Evolutionary conservation across 2,888 invertebrate genomes (phyloP).

Genomic region (Dasypolia templi): DNA sequence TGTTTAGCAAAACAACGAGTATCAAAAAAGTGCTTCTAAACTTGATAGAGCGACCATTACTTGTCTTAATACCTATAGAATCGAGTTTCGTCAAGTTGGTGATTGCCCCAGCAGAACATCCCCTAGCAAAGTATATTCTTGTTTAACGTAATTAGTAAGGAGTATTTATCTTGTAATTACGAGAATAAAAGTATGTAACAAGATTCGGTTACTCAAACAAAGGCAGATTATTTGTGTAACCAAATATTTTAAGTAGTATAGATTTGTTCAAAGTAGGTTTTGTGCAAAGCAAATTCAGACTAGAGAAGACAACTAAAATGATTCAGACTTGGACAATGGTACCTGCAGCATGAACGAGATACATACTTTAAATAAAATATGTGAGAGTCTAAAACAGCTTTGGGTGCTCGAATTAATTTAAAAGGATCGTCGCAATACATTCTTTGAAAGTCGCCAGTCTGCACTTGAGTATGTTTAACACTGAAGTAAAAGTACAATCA

Average conservation of each 20-base stretch:
- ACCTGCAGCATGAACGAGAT: not conserved
- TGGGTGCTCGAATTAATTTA: not conserved
- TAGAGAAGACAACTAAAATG: too few species aligned
- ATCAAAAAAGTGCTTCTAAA: constrained; percentile 21
- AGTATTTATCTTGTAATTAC: constrained; percentile 16
- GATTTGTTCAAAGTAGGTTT: too few species aligned
- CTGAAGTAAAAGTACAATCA: constrained; percentile 62
- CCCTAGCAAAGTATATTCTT: not conserved
- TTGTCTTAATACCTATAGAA: constrained; percentile 41
- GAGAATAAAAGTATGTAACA: not conserved
- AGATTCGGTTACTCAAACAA: constrained; percentile 30
- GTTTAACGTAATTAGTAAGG: constrained; percentile 16
- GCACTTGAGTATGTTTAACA: not conserved
- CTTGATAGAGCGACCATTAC: constrained; percentile 28
- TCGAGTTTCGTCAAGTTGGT: constrained; percentile 40
- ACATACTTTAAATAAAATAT: not conserved
- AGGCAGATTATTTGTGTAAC: constrained; percentile 16
- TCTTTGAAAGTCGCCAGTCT: constrained; percentile 20
- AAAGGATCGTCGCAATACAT: not conserved
- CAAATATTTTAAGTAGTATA: constrained; percentile 14
- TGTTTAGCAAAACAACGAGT: constrained; percentile 25
- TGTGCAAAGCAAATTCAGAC: too few species aligned
- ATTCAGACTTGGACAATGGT: not conserved
- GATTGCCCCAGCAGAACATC: not conserved
- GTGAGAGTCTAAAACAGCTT: not conserved